Evolutionary conservation across 2,888 invertebrate species (phyloP).

Genomic region (Phymatocera aterrima): DNA sequence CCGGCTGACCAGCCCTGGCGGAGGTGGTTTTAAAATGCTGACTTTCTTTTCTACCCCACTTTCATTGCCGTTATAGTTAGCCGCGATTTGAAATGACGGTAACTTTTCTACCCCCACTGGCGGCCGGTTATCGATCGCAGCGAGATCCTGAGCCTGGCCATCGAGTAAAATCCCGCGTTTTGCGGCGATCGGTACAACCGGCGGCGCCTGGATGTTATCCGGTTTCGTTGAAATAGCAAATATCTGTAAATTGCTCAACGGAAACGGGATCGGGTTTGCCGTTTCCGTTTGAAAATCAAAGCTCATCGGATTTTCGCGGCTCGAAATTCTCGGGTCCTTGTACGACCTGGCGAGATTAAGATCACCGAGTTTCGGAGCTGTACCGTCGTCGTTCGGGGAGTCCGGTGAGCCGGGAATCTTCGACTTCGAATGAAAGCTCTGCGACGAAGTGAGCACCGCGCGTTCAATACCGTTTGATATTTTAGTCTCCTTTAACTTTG

Average conservation of each 20-base stretch:
- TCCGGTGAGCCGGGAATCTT: neutral
- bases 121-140: neutral
- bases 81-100: conserved; percentile 66
- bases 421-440: conserved; percentile 55
- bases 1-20: conserved; percentile 70
- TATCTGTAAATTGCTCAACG: conserved; percentile 68
- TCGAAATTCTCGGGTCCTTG: conserved; percentile 54
- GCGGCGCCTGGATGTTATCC: conserved; percentile 63
- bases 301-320: neutral
- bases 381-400: neutral
- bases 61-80: conserved; percentile 53
- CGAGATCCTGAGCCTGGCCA: neutral
- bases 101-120: conserved; percentile 47
- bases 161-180: conserved; percentile 53
- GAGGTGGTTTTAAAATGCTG: conserved; percentile 71
- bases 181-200: conserved; percentile 54
- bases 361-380: conserved; percentile 56
- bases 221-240: conserved; percentile 70
- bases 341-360: conserved; percentile 56
- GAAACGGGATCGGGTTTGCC: conserved; percentile 52
- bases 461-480: conserved; percentile 52
- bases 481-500: conserved; percentile 54
- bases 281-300: neutral
- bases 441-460: conserved; percentile 48
- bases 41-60: conserved; percentile 62